Evolutionary conservation across 2,797 vertebrate species (phyloP).

Genomic region (Gorsachius magnificus): DNA sequence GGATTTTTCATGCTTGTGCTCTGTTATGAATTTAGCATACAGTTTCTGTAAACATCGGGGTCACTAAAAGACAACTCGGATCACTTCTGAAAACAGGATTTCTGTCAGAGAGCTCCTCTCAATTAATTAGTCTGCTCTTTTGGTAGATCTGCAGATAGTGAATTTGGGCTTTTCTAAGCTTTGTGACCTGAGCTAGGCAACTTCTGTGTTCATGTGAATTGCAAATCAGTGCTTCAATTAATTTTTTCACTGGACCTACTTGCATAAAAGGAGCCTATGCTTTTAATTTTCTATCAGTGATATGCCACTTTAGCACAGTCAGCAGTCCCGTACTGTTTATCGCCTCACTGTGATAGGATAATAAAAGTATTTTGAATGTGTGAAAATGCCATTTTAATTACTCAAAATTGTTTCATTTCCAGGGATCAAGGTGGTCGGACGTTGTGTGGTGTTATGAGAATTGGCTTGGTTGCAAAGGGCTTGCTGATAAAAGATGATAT

Average conservation of each 20-base stretch:
- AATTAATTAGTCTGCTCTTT: not conserved
- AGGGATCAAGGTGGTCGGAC: slow-evolving; percentile 89
- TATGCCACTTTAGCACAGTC: not conserved
- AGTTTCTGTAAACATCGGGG: not conserved
- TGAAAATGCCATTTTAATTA: slow-evolving; percentile 20
- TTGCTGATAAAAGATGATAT: slow-evolving; percentile 98
- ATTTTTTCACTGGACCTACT: not conserved
- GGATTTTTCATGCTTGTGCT: not conserved
- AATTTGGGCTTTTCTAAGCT: not conserved
- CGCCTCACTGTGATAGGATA: not conserved
- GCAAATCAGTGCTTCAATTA: not conserved
- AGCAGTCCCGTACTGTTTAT: not conserved
- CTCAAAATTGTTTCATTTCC: slow-evolving; percentile 48
- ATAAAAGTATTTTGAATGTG: not conserved
- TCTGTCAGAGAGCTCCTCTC: not conserved
- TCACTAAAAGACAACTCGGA: not conserved
- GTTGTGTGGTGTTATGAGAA: slow-evolving; percentile 96
- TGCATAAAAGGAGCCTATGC: not conserved
- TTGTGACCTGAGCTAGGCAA: not conserved
- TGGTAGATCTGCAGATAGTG: not conserved
- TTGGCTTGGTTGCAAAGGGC: slow-evolving; percentile 97
- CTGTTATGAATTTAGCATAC: not conserved
- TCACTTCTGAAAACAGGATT: not conserved
- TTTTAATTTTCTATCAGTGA: not conserved
- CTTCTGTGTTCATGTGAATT: not conserved